Base-by-base conservation (phyloP, 2,113 vertebrate species). In the Piaya cayana region DNA sequence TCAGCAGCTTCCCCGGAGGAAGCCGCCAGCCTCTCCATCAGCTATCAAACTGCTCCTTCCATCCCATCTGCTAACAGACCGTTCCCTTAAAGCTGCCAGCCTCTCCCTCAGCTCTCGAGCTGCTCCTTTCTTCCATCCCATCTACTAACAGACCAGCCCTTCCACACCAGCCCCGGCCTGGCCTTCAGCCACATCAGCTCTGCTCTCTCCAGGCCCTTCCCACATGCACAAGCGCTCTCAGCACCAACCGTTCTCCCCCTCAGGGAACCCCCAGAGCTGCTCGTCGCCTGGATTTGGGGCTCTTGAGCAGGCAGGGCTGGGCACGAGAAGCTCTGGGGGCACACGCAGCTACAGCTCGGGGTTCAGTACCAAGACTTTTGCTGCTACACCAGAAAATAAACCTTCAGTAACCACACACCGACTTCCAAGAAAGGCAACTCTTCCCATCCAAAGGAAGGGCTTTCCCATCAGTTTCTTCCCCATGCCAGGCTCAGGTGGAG, bases 41-140 rank as follows among this genome's bases (percentile, higher is more conserved):
- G 25, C 9, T 29, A 34, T 3, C 0, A 4, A 71, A 59, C 72
- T 68, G 32, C 43, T 45, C 17, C 43, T 45, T 45, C 43, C 43
- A 45, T 45, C 43, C 43, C 43, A 45, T 18, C 43, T 45, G 43
- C 43, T 45, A 45, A 37, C 9, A 39, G 39, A 39, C 39, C 39
- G 12, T 12, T 39, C 39, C 39, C 39, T 39, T 39, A 39, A 39
- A 39, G 39, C 39, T 39, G 39, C 9, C 17, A 37, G 50, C 21
- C 12, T 4, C 12, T 39, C n/a, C 0, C 0, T 9, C 49, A 8
- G 25, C 9, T 29, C 32, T 3, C 0, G 5, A 71, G 63, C 72
- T 68, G 32, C 43, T 45, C 17, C 43, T 45, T 45, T 15, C 43
- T 45, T 45, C 43, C 43, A 45, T 45, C 43, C 43, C 43, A 45